Percentiles rank a stretch among this genome's conserved stretches.
Conservation (phyloP, 2,888 invertebrate species). For the Ernsta delagoae region DNA sequence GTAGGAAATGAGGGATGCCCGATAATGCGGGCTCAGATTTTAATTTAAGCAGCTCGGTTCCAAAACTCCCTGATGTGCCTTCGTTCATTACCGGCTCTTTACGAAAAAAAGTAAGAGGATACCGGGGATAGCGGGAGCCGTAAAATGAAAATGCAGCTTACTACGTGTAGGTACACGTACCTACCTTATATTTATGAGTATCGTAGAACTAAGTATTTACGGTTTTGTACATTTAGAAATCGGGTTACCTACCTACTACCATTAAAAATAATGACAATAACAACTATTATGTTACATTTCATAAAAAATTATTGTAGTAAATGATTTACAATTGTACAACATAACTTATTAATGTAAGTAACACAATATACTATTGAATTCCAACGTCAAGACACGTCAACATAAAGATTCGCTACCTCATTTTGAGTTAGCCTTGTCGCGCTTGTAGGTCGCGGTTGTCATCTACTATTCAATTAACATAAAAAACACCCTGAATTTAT, state of each 20-base stretch:
- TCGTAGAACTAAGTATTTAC: background rate
- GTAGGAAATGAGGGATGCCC: constrained; percentile 42
- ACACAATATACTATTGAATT: too few relatives aligned
- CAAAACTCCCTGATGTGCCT: constrained; percentile 42
- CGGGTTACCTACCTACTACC: too few relatives aligned
- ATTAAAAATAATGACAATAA: too few relatives aligned
- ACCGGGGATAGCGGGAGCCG: background rate
- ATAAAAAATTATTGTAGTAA: too few relatives aligned
- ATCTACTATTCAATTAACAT: background rate
- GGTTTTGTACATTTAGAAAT: background rate
- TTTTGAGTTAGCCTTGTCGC: background rate
- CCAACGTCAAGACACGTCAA: too few relatives aligned
- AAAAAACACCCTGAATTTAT: background rate
- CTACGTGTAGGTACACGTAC: background rate
- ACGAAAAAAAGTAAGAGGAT: constrained; percentile 48
- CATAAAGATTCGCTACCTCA: too few relatives aligned
- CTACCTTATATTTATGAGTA: background rate
- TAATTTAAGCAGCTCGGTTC: constrained; percentile 40
- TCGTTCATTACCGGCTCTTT: constrained; percentile 58
- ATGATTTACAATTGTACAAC: too few relatives aligned
- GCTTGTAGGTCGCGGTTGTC: too few relatives aligned
- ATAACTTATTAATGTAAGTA: too few relatives aligned
- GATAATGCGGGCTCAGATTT: constrained; percentile 42
- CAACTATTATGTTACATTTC: too few relatives aligned
- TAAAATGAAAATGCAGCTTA: constrained; percentile 11